Base-by-base conservation (phyloP, 2,888 invertebrate species). In the Acleris laterana region DNA sequence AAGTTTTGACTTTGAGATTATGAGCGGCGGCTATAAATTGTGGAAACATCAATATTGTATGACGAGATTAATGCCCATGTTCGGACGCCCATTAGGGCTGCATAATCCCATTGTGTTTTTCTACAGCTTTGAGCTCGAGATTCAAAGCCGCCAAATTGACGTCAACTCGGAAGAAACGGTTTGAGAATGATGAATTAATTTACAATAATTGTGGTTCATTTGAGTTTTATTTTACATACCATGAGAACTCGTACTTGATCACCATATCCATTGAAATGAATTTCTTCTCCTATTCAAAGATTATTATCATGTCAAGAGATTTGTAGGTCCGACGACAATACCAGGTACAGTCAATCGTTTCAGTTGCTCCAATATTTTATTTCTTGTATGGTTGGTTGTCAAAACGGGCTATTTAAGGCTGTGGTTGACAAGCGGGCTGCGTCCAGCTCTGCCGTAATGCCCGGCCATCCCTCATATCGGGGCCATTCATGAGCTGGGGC, bases 21-120 rank as follows among this genome's bases (percentile, higher is more conserved):
- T 81, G 83, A 84, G 81, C 84, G 82, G 75, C 76, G 83, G 85
- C 88, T 76, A 92, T 92, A 92, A 93, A 93, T 92, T 88, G 82
- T 80, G 81, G 79, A 83, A 82, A 88, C 91, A 90, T 92, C 90
- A 91, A 92, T 92, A 90, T 91, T 90, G 88, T 90, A 90, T 90
- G 89, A 89, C 76, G 86, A 88, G 87, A 89, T 91, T 88, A 92
- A 93, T 92, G 92, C 90, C 91, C 90, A 89, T 92, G 92, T 92
- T 90, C 80, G 85, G 85, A 70, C 77, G 85, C 81, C 90, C 92
- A 92, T 90, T 92, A 90, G 87, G 87, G 80, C 82, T 80, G 88
- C 80, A 89, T 90, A 91, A 92, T 88, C 77, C 90, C 83, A 91
- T 92, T 92, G 90, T 92, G 78, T 87, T 90, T 90, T 89, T 89